Percentiles rank a stretch among this genome's conserved stretches.
phyloP scores from a whole-genome alignment of 2,797 vertebrate species.

The Atherinosoma microstoma region DNA sequence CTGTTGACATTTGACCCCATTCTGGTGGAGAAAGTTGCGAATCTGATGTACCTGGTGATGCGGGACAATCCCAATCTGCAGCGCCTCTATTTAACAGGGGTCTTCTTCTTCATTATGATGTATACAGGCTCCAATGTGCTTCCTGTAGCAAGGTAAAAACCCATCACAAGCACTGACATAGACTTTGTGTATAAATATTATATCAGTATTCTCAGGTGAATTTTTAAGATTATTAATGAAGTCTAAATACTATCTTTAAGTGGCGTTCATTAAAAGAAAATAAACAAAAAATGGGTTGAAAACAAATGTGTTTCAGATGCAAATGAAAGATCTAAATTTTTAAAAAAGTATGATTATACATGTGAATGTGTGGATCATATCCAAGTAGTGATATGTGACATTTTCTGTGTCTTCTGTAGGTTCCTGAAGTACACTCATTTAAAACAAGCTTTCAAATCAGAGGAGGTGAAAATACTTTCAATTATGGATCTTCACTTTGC shows the following conservation, averaged over 20 bases:
- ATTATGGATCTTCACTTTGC: background rate
- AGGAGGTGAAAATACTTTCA: conserved; percentile 87
- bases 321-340: no score
- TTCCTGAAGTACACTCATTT: conserved; percentile 98
- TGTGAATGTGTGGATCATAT: background rate
- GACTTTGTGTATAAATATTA: background rate
- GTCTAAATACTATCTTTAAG: background rate
- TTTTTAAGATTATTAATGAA: background rate
- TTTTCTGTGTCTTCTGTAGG: conserved; percentile 74
- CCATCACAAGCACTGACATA: background rate
- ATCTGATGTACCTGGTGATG: conserved; percentile 92
- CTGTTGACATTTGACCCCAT: conserved; percentile 98
- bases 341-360: no score
- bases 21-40: conserved; percentile 97
- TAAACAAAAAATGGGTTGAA: no score
- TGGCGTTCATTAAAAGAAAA: no score
- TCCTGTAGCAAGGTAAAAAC: conserved; percentile 93
- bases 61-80: conserved; percentile 98
- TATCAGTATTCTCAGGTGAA: background rate
- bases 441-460: conserved; percentile 98
- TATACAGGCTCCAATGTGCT: conserved; percentile 99
- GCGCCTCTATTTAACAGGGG: conserved; percentile 95
- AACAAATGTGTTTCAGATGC: no score
- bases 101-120: conserved; percentile 99
- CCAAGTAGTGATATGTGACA: background rate